phyloP scores from a whole-genome alignment of 2,888 invertebrate genomes.

The Stenolophus ochropezus region DNA sequence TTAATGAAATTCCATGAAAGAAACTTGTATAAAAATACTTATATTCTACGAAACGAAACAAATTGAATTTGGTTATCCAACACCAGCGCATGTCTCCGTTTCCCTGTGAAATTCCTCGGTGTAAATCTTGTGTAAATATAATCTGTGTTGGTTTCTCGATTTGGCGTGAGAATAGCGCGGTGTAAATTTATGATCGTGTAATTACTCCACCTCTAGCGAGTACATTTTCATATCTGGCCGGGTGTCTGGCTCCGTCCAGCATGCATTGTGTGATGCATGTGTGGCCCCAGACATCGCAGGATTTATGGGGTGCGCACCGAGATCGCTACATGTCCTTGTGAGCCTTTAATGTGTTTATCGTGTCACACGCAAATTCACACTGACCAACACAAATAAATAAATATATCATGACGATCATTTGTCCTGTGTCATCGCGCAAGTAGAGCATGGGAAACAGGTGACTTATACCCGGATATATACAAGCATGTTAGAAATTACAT shows the following conservation, averaged over 20 bases:
- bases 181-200: constrained; percentile 52
- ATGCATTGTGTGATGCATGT: constrained; percentile 51
- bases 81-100: not conserved
- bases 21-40: no score
- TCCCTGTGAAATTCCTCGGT: not conserved
- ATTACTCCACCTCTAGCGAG: constrained; percentile 36
- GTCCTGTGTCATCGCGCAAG: no score
- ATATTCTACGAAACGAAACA: no score
- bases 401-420: no score
- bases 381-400: not conserved
- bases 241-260: not conserved
- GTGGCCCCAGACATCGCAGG: constrained; percentile 35
- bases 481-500: no score
- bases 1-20: no score
- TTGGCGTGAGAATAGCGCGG: constrained; percentile 2
- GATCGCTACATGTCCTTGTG: constrained; percentile 36
- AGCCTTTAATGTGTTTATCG: constrained; percentile 51
- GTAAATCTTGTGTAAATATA: not conserved
- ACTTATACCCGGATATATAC: no score
- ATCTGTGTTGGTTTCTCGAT: not conserved
- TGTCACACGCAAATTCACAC: constrained; percentile 14
- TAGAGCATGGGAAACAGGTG: no score
- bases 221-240: constrained; percentile 53
- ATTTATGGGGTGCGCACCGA: constrained; percentile 47
- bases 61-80: no score